Evolutionary conservation across 92 coral and sea anemone species (phyloP).

Genomic region (Parazoanthus swiftii): DNA sequence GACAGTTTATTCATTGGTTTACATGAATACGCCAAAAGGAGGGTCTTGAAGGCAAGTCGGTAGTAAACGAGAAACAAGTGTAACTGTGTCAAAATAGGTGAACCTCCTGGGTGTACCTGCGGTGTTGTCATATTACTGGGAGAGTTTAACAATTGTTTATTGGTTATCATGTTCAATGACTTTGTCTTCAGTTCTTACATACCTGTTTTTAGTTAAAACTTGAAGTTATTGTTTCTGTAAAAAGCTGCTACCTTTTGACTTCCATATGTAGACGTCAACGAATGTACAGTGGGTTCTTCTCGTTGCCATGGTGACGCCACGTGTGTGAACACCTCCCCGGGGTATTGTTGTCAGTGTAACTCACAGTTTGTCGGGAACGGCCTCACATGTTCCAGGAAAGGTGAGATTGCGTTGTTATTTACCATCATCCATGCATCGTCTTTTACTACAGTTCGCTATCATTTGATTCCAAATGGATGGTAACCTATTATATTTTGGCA

Average conservation of each 20-base stretch:
- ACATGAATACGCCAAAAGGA: too few relatives aligned
- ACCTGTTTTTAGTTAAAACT: background rate
- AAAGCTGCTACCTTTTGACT: background rate
- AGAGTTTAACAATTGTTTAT: too few relatives aligned
- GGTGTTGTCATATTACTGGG: too few relatives aligned
- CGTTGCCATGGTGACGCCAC: slow-evolving; percentile 71
- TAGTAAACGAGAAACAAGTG: too few relatives aligned
- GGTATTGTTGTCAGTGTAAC: slow-evolving; percentile 84
- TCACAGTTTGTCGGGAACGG: slow-evolving; percentile 88
- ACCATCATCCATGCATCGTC: background rate
- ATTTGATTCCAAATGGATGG: too few relatives aligned
- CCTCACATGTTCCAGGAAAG: slow-evolving; percentile 70
- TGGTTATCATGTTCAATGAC: background rate
- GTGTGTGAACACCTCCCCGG: slow-evolving; percentile 74
- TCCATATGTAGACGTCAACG: slow-evolving; percentile 57
- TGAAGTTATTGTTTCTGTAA: slow-evolving; percentile 11
- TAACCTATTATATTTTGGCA: too few relatives aligned
- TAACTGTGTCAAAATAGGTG: too few relatives aligned
- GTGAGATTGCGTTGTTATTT: slow-evolving; percentile 8
- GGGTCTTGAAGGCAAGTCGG: too few relatives aligned
- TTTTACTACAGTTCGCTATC: too few relatives aligned
- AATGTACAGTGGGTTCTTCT: slow-evolving; percentile 65
- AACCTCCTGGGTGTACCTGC: too few relatives aligned
- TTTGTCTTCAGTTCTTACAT: background rate
- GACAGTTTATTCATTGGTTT: too few relatives aligned